phyloP scores from a whole-genome alignment of 1,140 invertebrate genomes.

The Dendroctonus ponderosae region DNA sequence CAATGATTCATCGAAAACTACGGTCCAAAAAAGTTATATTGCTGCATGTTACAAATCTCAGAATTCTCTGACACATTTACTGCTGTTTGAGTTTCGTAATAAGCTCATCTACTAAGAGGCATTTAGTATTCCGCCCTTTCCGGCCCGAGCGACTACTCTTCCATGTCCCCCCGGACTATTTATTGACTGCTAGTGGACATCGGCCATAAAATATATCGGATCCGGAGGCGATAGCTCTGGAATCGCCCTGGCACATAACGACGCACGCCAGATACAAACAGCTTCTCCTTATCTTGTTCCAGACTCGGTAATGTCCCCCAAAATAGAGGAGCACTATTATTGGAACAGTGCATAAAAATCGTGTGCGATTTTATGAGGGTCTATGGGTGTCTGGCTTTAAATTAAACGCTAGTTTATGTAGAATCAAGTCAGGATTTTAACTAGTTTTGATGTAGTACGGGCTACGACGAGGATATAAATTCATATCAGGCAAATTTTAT shows the following conservation, averaged over 20 bases:
- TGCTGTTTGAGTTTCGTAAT: background rate
- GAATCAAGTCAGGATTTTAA: background rate
- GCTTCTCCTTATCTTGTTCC: conserved; percentile 32
- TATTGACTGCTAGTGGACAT: conserved; percentile 48
- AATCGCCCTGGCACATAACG: conserved; percentile 37
- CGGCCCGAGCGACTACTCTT: background rate
- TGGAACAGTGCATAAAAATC: background rate
- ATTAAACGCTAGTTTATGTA: background rate
- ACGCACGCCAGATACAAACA: conserved; percentile 41
- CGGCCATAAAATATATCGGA: conserved; percentile 47
- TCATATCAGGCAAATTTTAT: too few species aligned
- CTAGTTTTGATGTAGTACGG: background rate
- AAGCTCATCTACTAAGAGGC: conserved; percentile 3
- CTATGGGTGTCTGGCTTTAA: background rate
- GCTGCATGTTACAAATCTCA: too few species aligned
- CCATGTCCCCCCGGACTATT: conserved; percentile 38
- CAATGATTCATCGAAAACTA: too few species aligned
- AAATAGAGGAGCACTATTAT: background rate
- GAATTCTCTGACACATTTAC: too few species aligned
- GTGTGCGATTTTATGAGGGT: background rate
- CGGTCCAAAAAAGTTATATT: too few species aligned
- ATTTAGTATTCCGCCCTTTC: conserved; percentile 28
- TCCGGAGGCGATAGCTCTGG: conserved; percentile 37
- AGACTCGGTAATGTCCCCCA: conserved; percentile 9
- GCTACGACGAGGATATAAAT: too few species aligned